Percentiles rank a stretch among this genome's conserved stretches.
Evolutionary conservation across 2,113 vertebrate species (phyloP).

Genomic region (Paralichthys olivaceus): DNA sequence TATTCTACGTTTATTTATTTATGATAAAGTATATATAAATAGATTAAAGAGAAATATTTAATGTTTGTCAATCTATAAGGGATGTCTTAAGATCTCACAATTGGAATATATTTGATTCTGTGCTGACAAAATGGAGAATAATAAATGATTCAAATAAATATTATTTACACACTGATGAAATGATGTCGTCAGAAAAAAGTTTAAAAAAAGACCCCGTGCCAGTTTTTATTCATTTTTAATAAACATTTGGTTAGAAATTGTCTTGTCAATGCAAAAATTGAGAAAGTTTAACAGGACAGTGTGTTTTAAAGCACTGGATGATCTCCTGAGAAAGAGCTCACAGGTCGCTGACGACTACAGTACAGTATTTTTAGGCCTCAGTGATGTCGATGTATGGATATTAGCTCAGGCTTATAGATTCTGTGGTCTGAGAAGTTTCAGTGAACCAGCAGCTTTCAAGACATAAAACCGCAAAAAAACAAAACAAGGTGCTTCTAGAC

Average conservation of each 20-base stretch:
- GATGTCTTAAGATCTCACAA: neutral
- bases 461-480: neutral
- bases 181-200: neutral
- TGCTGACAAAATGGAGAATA: neutral
- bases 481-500: neutral
- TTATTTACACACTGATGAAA: neutral
- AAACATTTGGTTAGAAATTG: constrained; percentile 33
- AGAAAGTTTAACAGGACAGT: constrained; percentile 1
- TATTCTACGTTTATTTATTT: constrained; percentile 21
- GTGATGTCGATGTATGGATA: neutral
- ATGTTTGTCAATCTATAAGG: constrained; percentile 4
- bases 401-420: neutral
- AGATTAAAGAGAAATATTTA: constrained; percentile 14
- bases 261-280: constrained; percentile 30
- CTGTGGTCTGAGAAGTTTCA: neutral
- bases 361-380: neutral
- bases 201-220: neutral
- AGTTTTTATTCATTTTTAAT: constrained; percentile 15
- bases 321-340: constrained; percentile 41
- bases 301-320: constrained; percentile 27
- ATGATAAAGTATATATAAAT: constrained; percentile 52
- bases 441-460: neutral
- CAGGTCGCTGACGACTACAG: constrained; percentile 4
- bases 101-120: neutral
- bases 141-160: constrained; percentile 33